These are phyloP conservation scores for Phylloscopus collybita DNA, from an alignment of 2,797 vertebrate species.

Conservation along the genomic window DNA sequence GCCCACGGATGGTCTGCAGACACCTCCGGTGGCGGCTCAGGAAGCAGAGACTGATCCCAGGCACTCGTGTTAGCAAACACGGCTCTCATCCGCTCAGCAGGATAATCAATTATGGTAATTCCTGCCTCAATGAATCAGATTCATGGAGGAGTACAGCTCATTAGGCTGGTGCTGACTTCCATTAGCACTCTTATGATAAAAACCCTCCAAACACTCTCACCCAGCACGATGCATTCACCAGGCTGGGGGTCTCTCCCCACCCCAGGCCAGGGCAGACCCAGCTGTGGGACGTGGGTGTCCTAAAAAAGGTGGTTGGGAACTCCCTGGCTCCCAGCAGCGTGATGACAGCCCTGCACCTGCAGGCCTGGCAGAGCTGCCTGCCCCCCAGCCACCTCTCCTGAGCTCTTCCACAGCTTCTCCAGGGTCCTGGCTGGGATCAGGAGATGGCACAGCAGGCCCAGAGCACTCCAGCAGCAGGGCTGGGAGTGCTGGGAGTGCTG, in stretches of 20 bases:
- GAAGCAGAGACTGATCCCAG: not conserved
- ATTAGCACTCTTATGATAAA: conserved; percentile 45
- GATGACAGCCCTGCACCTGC: not conserved
- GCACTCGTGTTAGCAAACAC: conserved; percentile 44
- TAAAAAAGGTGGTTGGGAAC: not conserved
- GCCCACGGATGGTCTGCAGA: fast-evolving
- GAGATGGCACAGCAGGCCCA: not conserved
- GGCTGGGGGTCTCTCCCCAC: not conserved
- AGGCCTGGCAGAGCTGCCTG: not conserved
- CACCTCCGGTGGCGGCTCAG: fast-evolving
- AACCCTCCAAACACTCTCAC: not conserved
- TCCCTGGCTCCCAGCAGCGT: fast-evolving
- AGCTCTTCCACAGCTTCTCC: not conserved
- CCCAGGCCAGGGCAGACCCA: not conserved
- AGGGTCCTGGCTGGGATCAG: fast-evolving
- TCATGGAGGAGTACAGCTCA: conserved; percentile 64
- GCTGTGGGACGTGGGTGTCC: not conserved
- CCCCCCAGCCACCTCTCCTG: not conserved
- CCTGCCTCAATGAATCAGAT: conserved; percentile 73
- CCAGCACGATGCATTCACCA: not conserved
- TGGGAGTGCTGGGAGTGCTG: not conserved
- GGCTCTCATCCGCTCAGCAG: conserved; percentile 33
- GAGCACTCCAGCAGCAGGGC: not conserved
- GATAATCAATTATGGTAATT: conserved; percentile 78
- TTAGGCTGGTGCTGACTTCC: conserved; percentile 61